phyloP scores from a whole-genome alignment of 2,888 invertebrate genomes.

The Caenorhabditis becei region DNA sequence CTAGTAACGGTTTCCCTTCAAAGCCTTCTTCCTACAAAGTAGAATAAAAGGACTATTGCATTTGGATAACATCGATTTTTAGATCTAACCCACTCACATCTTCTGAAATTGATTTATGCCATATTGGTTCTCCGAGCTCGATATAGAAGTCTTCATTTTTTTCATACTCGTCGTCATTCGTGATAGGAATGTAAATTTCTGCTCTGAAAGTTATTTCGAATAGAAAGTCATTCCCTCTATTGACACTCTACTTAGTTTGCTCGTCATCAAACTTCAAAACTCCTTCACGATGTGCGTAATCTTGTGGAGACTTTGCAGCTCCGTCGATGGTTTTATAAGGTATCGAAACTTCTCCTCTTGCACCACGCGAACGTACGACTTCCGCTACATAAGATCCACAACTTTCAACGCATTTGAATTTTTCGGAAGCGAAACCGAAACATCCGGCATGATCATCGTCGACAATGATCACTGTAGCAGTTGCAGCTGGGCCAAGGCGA shows the following conservation, averaged over 20 bases:
- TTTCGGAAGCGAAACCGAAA: slow-evolving; percentile 91
- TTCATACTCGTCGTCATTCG: slow-evolving; percentile 98
- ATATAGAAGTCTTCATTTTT: slow-evolving; percentile 95
- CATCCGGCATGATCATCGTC: slow-evolving; percentile 99
- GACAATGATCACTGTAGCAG: slow-evolving; percentile 96
- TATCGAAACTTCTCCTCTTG: slow-evolving; percentile 91
- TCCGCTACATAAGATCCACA: slow-evolving; percentile 69
- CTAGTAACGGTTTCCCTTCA: slow-evolving; percentile 92
- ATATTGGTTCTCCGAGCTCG: slow-evolving; percentile 91
- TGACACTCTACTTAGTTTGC: slow-evolving; percentile 94
- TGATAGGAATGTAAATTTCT: slow-evolving; percentile 89
- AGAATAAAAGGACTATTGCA: too few species aligned
- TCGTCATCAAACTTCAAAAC: slow-evolving; percentile 95
- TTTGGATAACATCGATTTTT: not conserved
- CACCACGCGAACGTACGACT: slow-evolving; percentile 85
- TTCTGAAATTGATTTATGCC: slow-evolving; percentile 69
- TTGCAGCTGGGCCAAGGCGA: slow-evolving; percentile 90
- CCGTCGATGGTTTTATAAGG: slow-evolving; percentile 95
- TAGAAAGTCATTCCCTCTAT: not conserved
- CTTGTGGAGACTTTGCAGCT: slow-evolving; percentile 87
- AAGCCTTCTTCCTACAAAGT: slow-evolving; percentile 64
- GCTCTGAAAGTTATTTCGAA: slow-evolving; percentile 86
- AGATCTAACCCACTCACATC: slow-evolving; percentile 21
- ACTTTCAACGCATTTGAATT: slow-evolving; percentile 84
- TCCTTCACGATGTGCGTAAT: slow-evolving; percentile 89